Base-by-base conservation (phyloP, 2,113 vertebrate species). In the Pituophis catenifer region DNA sequence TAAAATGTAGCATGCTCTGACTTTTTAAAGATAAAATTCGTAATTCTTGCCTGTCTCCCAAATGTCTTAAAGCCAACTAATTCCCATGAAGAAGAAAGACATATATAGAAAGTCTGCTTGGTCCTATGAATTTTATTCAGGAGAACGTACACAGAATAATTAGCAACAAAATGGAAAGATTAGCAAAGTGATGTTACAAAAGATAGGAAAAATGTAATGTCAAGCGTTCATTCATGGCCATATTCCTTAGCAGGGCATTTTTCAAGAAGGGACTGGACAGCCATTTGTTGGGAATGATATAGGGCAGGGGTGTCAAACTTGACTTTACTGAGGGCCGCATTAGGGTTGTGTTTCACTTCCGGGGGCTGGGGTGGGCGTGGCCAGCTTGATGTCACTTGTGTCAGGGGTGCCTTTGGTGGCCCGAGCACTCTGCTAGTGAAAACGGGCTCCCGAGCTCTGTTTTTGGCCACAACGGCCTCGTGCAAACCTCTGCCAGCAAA, bases 1-100 rank as follows among this genome's bases (percentile, higher is more conserved):
- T 54, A 86, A 50, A 26, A 89, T 15, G 55, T 24, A 89, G 24
- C 15, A 90, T 15, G 57, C n/a, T 17, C 75, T 21, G 57, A 29
- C 33, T 55, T 58, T 88, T 91, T 26, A 89, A 58, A 93, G n/a
- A 62, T 93, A 81, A 75, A 91, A 91, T 88, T 53, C 48, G 38
- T n/a, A 54, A 86, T 55, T 53, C 33, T 7, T 13, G 33, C 70
- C 88, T 55, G 15, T 19, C 70, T 38, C 17, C 33, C 33, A 21
- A 81, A 89, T 89, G 91, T 86, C 55, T 55, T 48, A 53, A 50
- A 87, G 70, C 57, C 29, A 86, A 19, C 48, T 38, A 86, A 85
- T 90, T 54, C 91, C 89, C 92, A 90, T 52, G 91, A 92, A 65
- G 29, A 86, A n/a, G 17, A n/a, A 50, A 65, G n/a, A 57, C n/a